phyloP scores from a whole-genome alignment of 2,888 invertebrate genomes.

The Mycalesis mineus region DNA sequence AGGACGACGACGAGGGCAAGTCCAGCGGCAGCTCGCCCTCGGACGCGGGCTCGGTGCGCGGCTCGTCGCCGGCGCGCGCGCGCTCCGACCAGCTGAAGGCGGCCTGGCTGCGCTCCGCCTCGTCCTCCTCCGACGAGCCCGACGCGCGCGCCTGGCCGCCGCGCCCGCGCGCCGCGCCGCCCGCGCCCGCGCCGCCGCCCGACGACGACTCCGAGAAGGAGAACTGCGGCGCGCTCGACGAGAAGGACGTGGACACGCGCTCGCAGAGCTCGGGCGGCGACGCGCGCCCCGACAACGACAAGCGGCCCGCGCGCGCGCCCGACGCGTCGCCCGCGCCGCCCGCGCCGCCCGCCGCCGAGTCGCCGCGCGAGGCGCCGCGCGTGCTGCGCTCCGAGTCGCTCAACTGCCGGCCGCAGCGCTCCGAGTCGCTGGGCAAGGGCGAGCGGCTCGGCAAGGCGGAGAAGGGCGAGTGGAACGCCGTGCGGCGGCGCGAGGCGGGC shows the following conservation, averaged over 20 bases:
- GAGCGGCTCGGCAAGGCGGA: slow-evolving; percentile 79
- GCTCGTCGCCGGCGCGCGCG: slow-evolving; percentile 30
- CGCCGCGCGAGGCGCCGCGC: slow-evolving; percentile 76
- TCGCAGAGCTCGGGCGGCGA: slow-evolving; percentile 72
- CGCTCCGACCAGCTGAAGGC: slow-evolving; percentile 62
- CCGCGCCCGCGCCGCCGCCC: slow-evolving; percentile 30
- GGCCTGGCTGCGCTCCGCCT: slow-evolving; percentile 69
- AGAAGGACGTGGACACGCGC: slow-evolving; percentile 87
- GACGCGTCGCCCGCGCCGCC: slow-evolving; percentile 30
- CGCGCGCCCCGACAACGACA: slow-evolving; percentile 65
- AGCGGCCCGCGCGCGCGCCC: slow-evolving; percentile 37
- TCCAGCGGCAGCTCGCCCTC: slow-evolving; percentile 53
- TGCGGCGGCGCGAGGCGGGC: slow-evolving; percentile 79
- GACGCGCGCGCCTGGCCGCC: slow-evolving; percentile 44
- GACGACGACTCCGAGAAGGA: slow-evolving; percentile 66
- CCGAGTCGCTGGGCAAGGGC: slow-evolving; percentile 50
- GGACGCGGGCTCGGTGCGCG: slow-evolving; percentile 39
- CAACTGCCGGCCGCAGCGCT: slow-evolving; percentile 66
- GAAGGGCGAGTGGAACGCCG: slow-evolving; percentile 84
- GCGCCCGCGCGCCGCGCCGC: slow-evolving; percentile 51
- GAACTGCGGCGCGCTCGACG: slow-evolving; percentile 69
- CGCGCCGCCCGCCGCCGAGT: slow-evolving; percentile 68
- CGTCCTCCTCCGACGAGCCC: slow-evolving; percentile 52
- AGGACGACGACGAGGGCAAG: slow-evolving; percentile 71
- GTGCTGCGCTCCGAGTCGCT: slow-evolving; percentile 80